These are phyloP conservation scores for Actinostola sp. DNA, from an alignment of 92 coral and sea anemone genomes.

Conservation along the genomic window DNA sequence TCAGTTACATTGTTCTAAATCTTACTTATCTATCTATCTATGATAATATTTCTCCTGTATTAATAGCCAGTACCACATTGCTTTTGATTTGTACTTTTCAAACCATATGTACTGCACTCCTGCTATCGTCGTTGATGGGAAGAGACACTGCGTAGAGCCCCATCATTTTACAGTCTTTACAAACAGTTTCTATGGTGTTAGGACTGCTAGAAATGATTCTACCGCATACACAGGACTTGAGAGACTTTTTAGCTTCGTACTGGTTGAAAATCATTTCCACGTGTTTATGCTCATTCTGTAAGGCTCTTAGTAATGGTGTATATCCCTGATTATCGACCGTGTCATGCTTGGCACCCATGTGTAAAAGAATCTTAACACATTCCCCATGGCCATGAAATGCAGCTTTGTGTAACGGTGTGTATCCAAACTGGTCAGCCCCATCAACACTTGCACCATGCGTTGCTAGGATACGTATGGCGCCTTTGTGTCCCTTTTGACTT, in stretches of 20 bases:
- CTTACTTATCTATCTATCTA: not conserved
- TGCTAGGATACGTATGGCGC: conserved; percentile 35
- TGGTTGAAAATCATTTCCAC: conserved; percentile 4
- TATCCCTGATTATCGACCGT: conserved; percentile 43
- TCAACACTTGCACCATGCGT: conserved; percentile 32
- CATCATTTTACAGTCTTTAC: conserved; percentile 42
- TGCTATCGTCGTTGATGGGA: conserved; percentile 7
- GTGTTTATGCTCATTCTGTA: conserved; percentile 51
- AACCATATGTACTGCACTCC: conserved; percentile 8
- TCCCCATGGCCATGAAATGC: conserved; percentile 66
- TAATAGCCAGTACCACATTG: too few relatives aligned
- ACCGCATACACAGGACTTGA: conserved; percentile 26
- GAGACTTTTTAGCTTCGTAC: not conserved
- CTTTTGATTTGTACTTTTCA: not conserved
- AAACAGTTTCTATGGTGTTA: conserved; percentile 2
- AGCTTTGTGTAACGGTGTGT: conserved; percentile 67
- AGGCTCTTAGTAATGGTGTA: conserved; percentile 69
- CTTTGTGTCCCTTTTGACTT: conserved; percentile 56
- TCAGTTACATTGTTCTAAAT: too few relatives aligned
- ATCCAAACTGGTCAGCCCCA: conserved; percentile 62
- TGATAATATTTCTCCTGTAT: not conserved
- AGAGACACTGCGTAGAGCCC: conserved; percentile 28
- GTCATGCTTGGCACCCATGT: conserved; percentile 22
- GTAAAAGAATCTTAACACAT: conserved; percentile 47
- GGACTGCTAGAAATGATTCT: not conserved